Percentiles rank a stretch among this genome's conserved stretches.
phyloP scores from a whole-genome alignment of 2,113 vertebrate genomes.

The Ranitomeya imitator region DNA sequence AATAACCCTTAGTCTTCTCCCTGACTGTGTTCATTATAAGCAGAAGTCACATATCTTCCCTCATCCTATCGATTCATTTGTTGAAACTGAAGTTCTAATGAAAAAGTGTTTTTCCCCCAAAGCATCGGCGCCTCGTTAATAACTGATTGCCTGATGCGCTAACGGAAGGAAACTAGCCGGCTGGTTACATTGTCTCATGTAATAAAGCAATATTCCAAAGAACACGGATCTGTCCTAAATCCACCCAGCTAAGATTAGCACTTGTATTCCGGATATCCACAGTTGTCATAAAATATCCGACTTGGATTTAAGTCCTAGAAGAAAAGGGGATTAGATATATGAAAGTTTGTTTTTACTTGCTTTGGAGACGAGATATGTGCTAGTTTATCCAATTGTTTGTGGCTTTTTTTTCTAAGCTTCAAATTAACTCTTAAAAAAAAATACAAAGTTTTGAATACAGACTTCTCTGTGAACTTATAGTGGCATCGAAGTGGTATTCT shows the following conservation, averaged over 20 bases:
- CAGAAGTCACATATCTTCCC: constrained; percentile 55
- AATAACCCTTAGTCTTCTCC: constrained; percentile 52
- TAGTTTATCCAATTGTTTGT: constrained; percentile 13
- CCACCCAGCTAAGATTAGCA: constrained; percentile 38
- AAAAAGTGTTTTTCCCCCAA: constrained; percentile 49
- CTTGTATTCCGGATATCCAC: constrained; percentile 31
- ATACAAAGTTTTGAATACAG: constrained; percentile 2
- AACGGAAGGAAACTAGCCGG: constrained; percentile 43
- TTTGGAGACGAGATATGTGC: not conserved
- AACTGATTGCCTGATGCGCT: constrained; percentile 52
- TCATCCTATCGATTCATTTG: constrained; percentile 56
- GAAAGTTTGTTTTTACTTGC: constrained; percentile 24
- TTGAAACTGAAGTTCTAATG: constrained; percentile 54
- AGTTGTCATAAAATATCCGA: constrained; percentile 23
- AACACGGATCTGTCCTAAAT: constrained; percentile 35
- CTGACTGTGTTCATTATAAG: constrained; percentile 57
- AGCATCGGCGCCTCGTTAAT: constrained; percentile 54
- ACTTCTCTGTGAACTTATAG: not conserved
- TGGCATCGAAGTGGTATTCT: too few relatives aligned
- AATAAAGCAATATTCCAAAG: constrained; percentile 55
- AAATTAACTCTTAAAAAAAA: not conserved
- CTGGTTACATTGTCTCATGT: constrained; percentile 50
- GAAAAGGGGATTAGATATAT: constrained; percentile 32
- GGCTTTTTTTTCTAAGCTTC: not conserved
- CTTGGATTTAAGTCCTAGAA: constrained; percentile 31